Conservation (phyloP, 2,797 vertebrate species). For the Acrossocheilus fasciatus region DNA sequence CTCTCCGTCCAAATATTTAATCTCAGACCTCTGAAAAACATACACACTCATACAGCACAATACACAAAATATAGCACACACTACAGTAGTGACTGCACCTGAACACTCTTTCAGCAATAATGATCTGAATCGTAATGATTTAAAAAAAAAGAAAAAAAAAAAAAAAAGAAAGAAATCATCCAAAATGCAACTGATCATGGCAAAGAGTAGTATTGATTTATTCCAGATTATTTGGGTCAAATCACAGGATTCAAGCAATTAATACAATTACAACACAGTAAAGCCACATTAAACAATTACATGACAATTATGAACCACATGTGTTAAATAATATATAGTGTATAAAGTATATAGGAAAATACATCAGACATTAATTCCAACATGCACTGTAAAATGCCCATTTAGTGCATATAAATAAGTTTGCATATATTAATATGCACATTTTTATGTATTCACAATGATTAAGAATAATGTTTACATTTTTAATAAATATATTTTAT, state of each 20-base stretch:
- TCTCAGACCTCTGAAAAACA: constrained; percentile 82
- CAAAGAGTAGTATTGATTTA: constrained; percentile 36
- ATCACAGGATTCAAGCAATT: constrained; percentile 40
- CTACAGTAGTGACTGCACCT: neutral
- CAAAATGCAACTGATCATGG: neutral
- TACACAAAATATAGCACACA: neutral
- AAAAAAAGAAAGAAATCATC: neutral
- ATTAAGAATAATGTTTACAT: constrained; percentile 32
- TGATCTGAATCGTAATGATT: neutral
- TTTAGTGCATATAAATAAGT: constrained; percentile 43
- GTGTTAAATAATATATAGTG: constrained; percentile 21
- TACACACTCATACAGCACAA: constrained; percentile 31
- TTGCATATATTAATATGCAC: constrained; percentile 39
- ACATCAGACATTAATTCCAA: constrained; percentile 44
- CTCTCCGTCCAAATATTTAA: constrained; percentile 87
- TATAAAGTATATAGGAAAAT: constrained; percentile 48
- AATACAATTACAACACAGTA: constrained; percentile 35
- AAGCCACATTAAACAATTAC: constrained; percentile 35
- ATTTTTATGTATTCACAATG: constrained; percentile 28
- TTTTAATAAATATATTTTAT: constrained; percentile 28
- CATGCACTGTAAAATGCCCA: constrained; percentile 40
- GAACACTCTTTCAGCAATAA: neutral
- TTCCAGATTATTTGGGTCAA: constrained; percentile 40
- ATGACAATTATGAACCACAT: constrained; percentile 16
- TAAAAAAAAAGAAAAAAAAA: neutral